Evolutionary conservation across 2,113 vertebrate species (phyloP), one percentile per base, ranked within the genome.

Genomic region (human): DNA sequence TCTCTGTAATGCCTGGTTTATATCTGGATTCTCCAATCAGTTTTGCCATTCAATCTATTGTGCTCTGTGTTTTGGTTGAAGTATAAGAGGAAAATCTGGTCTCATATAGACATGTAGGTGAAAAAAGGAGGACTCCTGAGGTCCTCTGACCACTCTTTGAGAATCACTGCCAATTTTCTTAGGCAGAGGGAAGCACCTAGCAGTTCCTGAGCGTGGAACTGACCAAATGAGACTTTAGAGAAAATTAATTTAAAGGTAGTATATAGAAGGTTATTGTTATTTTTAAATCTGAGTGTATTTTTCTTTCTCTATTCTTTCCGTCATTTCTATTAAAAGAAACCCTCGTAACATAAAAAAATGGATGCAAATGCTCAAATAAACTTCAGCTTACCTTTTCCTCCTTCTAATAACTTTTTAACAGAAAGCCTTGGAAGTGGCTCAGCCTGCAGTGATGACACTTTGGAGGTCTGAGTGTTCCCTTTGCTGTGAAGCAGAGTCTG

Each of bases 361-460:
- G 40, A 6, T 11, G 6, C 48, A 45, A 20, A 91, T 1, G 27
- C 35, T 70, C 73, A 32, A 3, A 14, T n/a, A 9, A n/a, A 5
- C 40, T 9, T 32, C 3, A 1, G 12, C 2, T n/a, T 97, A 99
- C 99, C 99, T 99, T 99, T 99, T 86, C 99, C 99, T 83, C 99
- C 99, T 97, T 99, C 99, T 95, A 99, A 97, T 52, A 99, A 96
- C 8, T 99, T 99, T 97, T 99, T 99, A 32, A 99, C 99, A 6
- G 99, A 99, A 94, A 99, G 99, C 89, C 98, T 99, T 7, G 97
- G 97, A 8, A 99, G 98, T 0, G 98, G 98, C 93, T 99, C 98
- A 11, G 98, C 81, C 78, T 99, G 99, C 59, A 98, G 98, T 0
- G 98, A 98, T 1, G 99, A 93, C 5, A 98, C 98, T 45, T 95